Evolutionary conservation across 2,797 vertebrate genomes (phyloP).

Genomic region (Phylloscopus collybita): DNA sequence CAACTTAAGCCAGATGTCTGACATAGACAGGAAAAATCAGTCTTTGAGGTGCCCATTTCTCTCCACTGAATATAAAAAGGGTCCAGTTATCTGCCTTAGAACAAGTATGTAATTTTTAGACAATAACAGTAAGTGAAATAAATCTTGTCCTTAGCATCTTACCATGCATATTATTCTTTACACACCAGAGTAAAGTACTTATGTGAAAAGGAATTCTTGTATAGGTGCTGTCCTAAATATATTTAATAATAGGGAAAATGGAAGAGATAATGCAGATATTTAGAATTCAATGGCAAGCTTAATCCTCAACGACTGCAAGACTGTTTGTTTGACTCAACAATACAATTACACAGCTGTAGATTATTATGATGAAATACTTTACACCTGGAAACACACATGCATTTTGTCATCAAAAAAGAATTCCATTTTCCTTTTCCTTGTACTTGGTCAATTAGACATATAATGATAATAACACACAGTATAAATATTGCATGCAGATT

Average conservation of each 20-base stretch:
- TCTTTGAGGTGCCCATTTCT: conserved; percentile 37
- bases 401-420: conserved; percentile 27
- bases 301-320: background rate
- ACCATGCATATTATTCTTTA: background rate
- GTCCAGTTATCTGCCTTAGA: background rate
- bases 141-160: background rate
- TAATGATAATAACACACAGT: background rate
- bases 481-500: conserved; percentile 4
- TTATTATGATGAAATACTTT: background rate
- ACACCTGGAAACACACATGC: conserved; percentile 7
- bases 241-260: background rate
- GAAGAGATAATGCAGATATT: background rate
- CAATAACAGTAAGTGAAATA: background rate
- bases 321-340: background rate
- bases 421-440: conserved; percentile 33
- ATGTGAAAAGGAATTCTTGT: background rate
- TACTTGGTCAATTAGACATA: conserved; percentile 28
- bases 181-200: background rate
- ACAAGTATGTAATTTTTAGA: background rate
- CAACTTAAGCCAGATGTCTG: conserved; percentile 51
- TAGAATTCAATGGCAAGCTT: conserved; percentile 20
- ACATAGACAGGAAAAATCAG: conserved; percentile 47
- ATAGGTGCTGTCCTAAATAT: background rate
- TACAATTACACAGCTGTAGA: background rate
- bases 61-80: conserved; percentile 18